A percentile compares a stretch with the other conserved stretches of the same genome.
These are phyloP conservation scores for Myiopsitta monachus DNA, from an alignment of 2,113 vertebrate species.

Conservation along the genomic window DNA sequence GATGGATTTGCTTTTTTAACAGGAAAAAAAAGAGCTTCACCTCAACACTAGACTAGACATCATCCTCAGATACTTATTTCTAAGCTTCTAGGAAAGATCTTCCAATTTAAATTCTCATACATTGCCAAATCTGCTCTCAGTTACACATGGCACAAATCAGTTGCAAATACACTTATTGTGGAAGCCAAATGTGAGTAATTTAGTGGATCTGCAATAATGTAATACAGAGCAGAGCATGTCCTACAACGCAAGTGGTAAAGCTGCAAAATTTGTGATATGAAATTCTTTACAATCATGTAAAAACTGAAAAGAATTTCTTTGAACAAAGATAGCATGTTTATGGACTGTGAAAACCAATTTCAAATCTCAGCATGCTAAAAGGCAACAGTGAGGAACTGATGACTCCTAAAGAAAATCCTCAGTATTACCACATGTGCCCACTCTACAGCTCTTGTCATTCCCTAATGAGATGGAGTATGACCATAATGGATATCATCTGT, in stretches of 20 bases:
- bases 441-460: neutral
- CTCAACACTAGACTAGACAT: neutral
- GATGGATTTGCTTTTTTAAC: neutral
- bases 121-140: constrained; percentile 24
- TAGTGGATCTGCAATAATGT: neutral
- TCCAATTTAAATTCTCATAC: neutral
- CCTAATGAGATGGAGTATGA: neutral
- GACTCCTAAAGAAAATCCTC: constrained; percentile 19
- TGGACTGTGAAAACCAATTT: constrained; percentile 41
- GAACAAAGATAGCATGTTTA: constrained; percentile 16
- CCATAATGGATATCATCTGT: neutral
- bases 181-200: constrained; percentile 8
- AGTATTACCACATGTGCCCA: neutral
- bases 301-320: constrained; percentile 17
- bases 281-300: neutral
- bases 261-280: neutral
- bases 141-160: constrained; percentile 30
- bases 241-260: neutral
- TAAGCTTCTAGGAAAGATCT: neutral
- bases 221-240: neutral
- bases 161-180: constrained; percentile 25
- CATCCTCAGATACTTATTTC: constrained; percentile 39
- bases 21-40: neutral
- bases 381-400: neutral
- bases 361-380: constrained; percentile 8